phyloP scores from a whole-genome alignment of 2,797 vertebrate genomes.

The Anguilla pacifica region DNA sequence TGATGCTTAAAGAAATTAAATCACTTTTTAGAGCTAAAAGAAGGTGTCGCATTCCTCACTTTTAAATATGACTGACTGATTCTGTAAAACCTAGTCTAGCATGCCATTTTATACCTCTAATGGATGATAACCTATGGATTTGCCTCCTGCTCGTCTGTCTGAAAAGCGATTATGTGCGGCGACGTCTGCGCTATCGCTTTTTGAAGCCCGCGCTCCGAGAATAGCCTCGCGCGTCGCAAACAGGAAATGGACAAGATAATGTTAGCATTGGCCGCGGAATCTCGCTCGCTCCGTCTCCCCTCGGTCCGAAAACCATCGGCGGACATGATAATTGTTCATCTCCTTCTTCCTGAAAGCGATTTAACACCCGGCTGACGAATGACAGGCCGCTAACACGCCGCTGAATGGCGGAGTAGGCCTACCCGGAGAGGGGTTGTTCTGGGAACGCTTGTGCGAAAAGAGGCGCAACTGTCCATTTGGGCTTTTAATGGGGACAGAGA shows the following conservation, averaged over 20 bases:
- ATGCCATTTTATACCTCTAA: not conserved
- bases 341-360: not conserved
- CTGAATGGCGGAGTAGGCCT: not conserved
- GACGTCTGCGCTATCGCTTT: not conserved
- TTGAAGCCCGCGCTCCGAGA: not conserved
- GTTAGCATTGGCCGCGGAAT: not conserved
- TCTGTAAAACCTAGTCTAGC: not conserved
- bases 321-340: not conserved
- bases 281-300: not conserved
- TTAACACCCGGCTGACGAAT: not conserved
- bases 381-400: not conserved
- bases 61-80: not conserved
- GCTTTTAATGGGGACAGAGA: constrained; percentile 1
- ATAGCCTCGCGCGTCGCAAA: not conserved
- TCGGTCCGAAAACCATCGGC: not conserved
- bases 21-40: not conserved
- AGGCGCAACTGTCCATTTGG: not conserved
- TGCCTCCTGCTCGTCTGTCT: not conserved
- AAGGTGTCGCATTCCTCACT: not conserved
- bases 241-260: not conserved
- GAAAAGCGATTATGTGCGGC: not conserved
- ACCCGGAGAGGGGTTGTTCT: not conserved
- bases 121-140: not conserved
- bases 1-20: not conserved
- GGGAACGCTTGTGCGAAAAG: not conserved